These are phyloP conservation scores for Orthonyx spaldingii DNA, from an alignment of 2,113 vertebrate genomes.

Conservation along the genomic window DNA sequence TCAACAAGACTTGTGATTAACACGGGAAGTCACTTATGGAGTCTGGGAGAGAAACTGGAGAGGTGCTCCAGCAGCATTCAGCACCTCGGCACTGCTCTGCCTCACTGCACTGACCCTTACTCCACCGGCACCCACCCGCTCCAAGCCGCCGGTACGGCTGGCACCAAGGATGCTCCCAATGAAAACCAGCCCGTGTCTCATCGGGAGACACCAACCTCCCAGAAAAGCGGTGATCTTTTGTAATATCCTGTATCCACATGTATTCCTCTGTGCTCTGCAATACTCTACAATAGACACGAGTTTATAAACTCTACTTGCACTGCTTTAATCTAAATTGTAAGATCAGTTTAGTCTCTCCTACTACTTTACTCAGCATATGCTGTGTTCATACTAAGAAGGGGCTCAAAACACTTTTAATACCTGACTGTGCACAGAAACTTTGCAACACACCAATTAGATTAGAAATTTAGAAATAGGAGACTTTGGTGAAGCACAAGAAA, in stretches of 20 bases:
- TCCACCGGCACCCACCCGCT: not conserved
- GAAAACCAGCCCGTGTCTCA: not conserved
- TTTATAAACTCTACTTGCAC: not conserved
- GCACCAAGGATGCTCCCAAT: fast-evolving
- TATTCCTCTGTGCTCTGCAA: not conserved
- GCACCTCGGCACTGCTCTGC: not conserved
- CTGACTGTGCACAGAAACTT: not conserved
- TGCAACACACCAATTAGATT: not conserved
- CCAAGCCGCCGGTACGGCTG: not conserved
- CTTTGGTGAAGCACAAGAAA: not conserved
- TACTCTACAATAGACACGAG: not conserved
- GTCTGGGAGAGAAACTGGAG: not conserved
- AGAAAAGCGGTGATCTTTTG: not conserved
- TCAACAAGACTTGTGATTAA: not conserved
- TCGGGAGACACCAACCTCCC: fast-evolving
- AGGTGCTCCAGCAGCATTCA: not conserved
- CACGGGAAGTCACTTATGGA: fast-evolving
- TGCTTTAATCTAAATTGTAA: not conserved
- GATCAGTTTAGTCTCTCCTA: not conserved
- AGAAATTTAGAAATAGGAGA: not conserved
- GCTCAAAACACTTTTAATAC: not conserved
- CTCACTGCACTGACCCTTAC: fast-evolving
- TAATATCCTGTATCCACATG: not conserved
- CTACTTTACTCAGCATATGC: not conserved
- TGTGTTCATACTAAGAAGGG: not conserved